phyloP scores from a whole-genome alignment of 2,113 vertebrate genomes.

The Psittacula cyanocephala region DNA sequence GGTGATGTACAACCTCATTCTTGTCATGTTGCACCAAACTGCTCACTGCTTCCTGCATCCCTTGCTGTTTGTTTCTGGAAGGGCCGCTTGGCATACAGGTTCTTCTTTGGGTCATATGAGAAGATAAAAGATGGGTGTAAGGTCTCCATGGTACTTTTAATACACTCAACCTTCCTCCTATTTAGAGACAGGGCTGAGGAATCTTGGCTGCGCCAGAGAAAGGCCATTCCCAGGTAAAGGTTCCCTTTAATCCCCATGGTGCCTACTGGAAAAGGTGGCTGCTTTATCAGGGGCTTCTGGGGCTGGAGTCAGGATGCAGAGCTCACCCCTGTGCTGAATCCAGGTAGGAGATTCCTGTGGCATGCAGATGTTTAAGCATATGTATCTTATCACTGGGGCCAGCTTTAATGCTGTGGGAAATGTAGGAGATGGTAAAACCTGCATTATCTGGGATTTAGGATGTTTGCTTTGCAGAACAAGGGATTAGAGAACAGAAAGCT shows the following conservation, averaged over 20 bases:
- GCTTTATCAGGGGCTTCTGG: not conserved
- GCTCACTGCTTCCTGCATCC: not conserved
- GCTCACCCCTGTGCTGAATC: not conserved
- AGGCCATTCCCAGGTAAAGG: not conserved
- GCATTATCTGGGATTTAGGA: conserved; percentile 87
- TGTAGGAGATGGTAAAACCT: conserved; percentile 78
- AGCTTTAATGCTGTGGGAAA: conserved; percentile 80
- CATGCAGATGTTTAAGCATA: conserved; percentile 84
- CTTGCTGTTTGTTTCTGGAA: not conserved
- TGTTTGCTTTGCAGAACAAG: conserved; percentile 75
- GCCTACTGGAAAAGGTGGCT: not conserved
- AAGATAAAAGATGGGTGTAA: not conserved
- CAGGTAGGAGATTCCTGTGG: not conserved
- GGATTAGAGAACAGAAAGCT: conserved; percentile 82
- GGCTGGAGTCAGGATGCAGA: not conserved
- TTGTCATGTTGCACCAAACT: not conserved
- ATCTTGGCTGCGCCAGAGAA: not conserved
- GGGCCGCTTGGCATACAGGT: not conserved
- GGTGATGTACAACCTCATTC: not conserved
- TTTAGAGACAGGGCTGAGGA: not conserved
- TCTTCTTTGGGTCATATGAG: not conserved
- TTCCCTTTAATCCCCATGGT: not conserved
- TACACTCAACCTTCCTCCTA: not conserved
- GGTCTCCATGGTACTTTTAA: not conserved
- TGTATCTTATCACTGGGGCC: conserved; percentile 70